Base-by-base conservation (phyloP, 53 echinoderm and acorn worm species). In the Arbacia lixula region DNA sequence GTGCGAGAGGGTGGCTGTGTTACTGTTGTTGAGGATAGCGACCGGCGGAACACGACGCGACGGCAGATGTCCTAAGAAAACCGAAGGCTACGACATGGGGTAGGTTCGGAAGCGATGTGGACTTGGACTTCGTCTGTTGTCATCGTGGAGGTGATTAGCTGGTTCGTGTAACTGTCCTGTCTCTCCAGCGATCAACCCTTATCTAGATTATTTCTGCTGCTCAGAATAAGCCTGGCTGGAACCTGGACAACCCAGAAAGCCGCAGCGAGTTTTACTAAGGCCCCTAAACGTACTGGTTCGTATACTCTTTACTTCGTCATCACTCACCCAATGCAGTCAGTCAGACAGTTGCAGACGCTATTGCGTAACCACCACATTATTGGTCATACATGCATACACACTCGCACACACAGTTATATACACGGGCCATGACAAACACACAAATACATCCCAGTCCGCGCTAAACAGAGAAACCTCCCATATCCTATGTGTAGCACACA, bases 311-410 rank as follows among this genome's bases (percentile, higher is more conserved):
- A n/a, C n/a, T n/a, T n/a, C n/a, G n/a, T n/a, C n/a, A n/a, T n/a
- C 46, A 46, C 46, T 10, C 46, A 46, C 46, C 46, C 46, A 14
- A 46, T 36, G 24, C 56, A 22, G 14, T 21, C 53, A 76, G 38
- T 29, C 55, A 55, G 49, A 12, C 71, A 54, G 34, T 76, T 57
- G 57, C 79, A 79, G 79, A 79, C 79, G 29, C 79, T 79, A 30
- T 79, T 79, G 79, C 79, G 79, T 79, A 79, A 79, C n/a, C 28
- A 60, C 28, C 61, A 41, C 36, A 79, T 79, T 79, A 79, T 60
- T 79, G 79, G 79, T 79, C 79, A 79, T 79, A 60, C 79, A 79
- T 58, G n/a, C 69, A 68, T 68, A 38, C 79, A 79, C n/a, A n/a
- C n/a, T 79, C 79, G 60, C 60, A 60, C 79, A 79, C 38, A 6